These are phyloP conservation scores for Sarcophaga variegata DNA, from an alignment of 2,888 invertebrate species.

Conservation along the genomic window DNA sequence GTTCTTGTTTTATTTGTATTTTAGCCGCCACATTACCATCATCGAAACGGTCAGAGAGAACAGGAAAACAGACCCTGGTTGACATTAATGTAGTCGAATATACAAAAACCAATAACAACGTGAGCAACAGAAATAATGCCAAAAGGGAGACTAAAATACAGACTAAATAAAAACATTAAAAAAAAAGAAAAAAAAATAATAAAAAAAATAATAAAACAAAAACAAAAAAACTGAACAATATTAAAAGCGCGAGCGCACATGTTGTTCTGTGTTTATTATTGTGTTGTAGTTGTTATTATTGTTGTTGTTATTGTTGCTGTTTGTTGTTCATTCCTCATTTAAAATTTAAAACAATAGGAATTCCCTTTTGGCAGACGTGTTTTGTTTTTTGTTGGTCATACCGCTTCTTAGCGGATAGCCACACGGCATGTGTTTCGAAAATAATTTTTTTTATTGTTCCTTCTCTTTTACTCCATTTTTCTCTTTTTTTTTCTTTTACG, in stretches of 20 bases:
- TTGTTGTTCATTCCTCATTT: constrained; percentile 42
- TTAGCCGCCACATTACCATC: constrained; percentile 55
- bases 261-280: constrained; percentile 29
- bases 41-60: constrained; percentile 23
- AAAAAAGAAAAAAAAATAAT: not conserved
- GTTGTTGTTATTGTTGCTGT: constrained; percentile 21
- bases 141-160: constrained; percentile 27
- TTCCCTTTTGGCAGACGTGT: constrained; percentile 71
- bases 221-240: constrained; percentile 49
- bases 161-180: constrained; percentile 27
- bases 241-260: constrained; percentile 68
- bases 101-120: constrained; percentile 26
- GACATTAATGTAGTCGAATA: constrained; percentile 71
- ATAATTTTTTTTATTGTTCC: constrained; percentile 51
- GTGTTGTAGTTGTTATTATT: constrained; percentile 21
- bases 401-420: constrained; percentile 21
- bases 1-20: constrained; percentile 8
- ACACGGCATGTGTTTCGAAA: constrained; percentile 65
- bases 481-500: not conserved
- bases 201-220: constrained; percentile 19
- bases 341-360: constrained; percentile 71
- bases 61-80: constrained; percentile 64
- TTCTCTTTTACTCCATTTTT: constrained; percentile 24
- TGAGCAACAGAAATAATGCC: not conserved
- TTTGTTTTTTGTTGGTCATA: constrained; percentile 36